Evolutionary conservation across 2,888 invertebrate species (phyloP).

Genomic region (Hemicrepidius hirtus): DNA sequence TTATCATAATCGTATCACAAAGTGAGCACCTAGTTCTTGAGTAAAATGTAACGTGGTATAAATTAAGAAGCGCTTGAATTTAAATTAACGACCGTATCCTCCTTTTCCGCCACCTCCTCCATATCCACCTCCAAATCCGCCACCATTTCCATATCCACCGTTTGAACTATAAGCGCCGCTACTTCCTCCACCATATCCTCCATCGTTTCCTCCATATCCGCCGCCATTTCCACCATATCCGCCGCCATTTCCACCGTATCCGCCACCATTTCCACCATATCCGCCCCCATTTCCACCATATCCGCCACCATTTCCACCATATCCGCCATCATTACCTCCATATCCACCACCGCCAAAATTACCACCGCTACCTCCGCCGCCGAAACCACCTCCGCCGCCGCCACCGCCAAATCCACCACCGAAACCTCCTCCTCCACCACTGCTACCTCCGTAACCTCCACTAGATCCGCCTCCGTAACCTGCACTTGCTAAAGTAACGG

Average conservation of each 20-base stretch:
- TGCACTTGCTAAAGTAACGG: neutral
- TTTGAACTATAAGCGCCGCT: too few relatives aligned
- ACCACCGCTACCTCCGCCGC: neutral
- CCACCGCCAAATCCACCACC: neutral
- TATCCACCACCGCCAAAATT: neutral
- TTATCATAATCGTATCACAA: too few relatives aligned
- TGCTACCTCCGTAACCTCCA: neutral
- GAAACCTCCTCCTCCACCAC: neutral
- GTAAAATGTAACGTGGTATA: too few relatives aligned
- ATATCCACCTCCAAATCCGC: neutral
- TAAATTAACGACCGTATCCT: neutral
- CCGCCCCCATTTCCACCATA: neutral
- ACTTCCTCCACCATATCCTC: neutral
- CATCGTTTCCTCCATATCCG: neutral
- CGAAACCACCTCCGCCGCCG: neutral
- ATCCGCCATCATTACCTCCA: neutral
- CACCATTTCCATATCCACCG: conserved; percentile 1
- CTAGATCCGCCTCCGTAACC: conserved; percentile 9
- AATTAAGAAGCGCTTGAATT: too few relatives aligned
- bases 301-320: neutral
- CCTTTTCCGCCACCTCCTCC: neutral
- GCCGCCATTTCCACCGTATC: neutral
- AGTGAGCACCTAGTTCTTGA: too few relatives aligned
- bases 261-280: neutral
- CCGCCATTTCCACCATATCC: neutral